These are phyloP conservation scores for Daubentonia madagascariensis DNA, from an alignment of 2,113 vertebrate species.

Conservation along the genomic window DNA sequence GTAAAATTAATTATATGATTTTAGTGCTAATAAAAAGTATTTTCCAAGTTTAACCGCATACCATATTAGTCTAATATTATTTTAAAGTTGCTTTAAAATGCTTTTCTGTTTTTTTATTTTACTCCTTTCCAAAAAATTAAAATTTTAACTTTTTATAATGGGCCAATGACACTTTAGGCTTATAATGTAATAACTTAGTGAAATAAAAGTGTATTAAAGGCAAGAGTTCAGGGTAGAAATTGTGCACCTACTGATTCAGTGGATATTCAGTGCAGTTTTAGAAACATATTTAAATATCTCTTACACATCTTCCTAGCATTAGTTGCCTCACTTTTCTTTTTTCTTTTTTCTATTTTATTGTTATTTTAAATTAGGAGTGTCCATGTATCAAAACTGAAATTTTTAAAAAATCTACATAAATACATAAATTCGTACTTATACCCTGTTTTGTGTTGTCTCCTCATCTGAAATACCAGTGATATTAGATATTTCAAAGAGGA, in stretches of 20 bases:
- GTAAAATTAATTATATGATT: background rate
- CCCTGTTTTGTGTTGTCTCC: fast-evolving
- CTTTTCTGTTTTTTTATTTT: background rate
- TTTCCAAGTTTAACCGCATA: background rate
- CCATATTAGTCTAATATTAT: background rate
- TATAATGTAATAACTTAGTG: background rate
- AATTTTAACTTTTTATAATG: background rate
- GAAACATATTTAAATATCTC: background rate
- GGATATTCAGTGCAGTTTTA: background rate
- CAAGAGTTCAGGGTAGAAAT: background rate
- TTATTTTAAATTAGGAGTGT: background rate
- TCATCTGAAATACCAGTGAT: background rate
- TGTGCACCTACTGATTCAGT: background rate
- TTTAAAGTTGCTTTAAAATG: background rate
- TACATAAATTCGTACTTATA: background rate
- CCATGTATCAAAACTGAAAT: background rate
- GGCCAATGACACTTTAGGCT: background rate
- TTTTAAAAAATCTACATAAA: background rate
- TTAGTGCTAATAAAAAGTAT: background rate
- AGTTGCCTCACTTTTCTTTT: background rate
- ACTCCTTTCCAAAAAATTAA: background rate
- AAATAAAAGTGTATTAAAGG: background rate
- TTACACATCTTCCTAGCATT: background rate
- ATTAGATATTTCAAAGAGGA: background rate
- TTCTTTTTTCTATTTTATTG: background rate